Evolutionary conservation across 1,140 invertebrate genomes (phyloP), one percentile per base, ranked within the genome.

Genomic region (Dreissena rostriformis): DNA sequence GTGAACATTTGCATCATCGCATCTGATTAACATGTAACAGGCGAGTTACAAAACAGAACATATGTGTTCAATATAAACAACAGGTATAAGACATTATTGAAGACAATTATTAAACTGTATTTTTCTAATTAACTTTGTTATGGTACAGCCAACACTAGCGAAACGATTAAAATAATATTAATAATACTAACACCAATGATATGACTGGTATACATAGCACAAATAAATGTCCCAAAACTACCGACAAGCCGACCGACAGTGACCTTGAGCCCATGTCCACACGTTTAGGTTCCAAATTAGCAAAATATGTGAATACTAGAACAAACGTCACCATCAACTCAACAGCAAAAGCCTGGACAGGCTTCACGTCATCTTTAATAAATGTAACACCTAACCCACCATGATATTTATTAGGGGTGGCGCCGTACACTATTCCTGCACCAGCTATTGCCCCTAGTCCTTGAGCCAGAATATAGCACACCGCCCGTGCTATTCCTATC

Each of bases 251-350:
- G 85, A 99, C 97, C 66, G 97, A 97, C 15, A 99, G 92, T 0
- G 98, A 96, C 4, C 95, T 96, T 14, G 97, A 98, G 28, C 97
- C 97, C 63, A 97, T 94, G 92, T 98, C 97, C 51, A 93, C 95
- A 65, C 97, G 95, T 65, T 96, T 95, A 22, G 86, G 86, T 92
- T 99, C 98, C 68, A 96, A 97, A 0, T 97, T 97, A 0, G 96
- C 97, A 87, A 97, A 97, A 15, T 98, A 96, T 12, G 98, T 96
- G 67, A 98, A 94, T 0, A 98, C 96, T 84, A 99, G 94, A 0
- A 98, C 94, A 92, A 98, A 98, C 0, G 98, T 98, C 81, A 98
- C 96, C 86, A 98, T 93, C 0, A 96, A 95, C 93, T 99, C 98
- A 29, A 98, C 95, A 15, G 96, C 94, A 66, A 98, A 94, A 0